Conservation (phyloP, 2,113 vertebrate genomes). For the Crocuta crocuta region DNA sequence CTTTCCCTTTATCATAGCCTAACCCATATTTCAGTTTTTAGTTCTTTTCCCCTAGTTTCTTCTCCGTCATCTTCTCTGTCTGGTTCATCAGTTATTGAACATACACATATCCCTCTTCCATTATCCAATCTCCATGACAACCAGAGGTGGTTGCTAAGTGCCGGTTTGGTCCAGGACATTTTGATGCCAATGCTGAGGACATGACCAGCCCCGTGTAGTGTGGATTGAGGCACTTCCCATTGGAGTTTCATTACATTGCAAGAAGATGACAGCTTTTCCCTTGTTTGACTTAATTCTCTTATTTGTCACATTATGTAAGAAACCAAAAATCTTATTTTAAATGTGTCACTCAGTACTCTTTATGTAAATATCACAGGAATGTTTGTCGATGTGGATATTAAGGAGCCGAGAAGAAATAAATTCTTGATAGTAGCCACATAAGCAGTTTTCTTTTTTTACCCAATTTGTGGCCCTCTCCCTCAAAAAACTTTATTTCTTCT, state of each 20-base stretch:
- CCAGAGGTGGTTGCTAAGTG: conserved; percentile 91
- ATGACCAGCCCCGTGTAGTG: conserved; percentile 83
- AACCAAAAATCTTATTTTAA: conserved; percentile 57
- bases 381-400: neutral
- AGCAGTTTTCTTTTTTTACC: neutral
- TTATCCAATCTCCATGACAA: conserved; percentile 89
- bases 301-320: conserved; percentile 64
- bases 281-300: conserved; percentile 78
- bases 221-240: conserved; percentile 80
- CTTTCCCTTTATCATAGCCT: conserved; percentile 54
- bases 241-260: conserved; percentile 86
- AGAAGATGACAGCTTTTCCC: conserved; percentile 81
- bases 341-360: conserved; percentile 59
- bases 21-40: conserved; percentile 70
- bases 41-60: conserved; percentile 86
- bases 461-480: neutral
- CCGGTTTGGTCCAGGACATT: conserved; percentile 88
- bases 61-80: conserved; percentile 90
- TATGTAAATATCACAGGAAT: neutral
- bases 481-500: neutral
- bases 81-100: conserved; percentile 90
- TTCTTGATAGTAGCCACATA: neutral
- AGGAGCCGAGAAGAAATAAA: neutral
- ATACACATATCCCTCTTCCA: conserved; percentile 89
- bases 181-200: conserved; percentile 89